These are phyloP conservation scores for Heliconius charithonia DNA, from an alignment of 2,888 invertebrate genomes.

Conservation along the genomic window DNA sequence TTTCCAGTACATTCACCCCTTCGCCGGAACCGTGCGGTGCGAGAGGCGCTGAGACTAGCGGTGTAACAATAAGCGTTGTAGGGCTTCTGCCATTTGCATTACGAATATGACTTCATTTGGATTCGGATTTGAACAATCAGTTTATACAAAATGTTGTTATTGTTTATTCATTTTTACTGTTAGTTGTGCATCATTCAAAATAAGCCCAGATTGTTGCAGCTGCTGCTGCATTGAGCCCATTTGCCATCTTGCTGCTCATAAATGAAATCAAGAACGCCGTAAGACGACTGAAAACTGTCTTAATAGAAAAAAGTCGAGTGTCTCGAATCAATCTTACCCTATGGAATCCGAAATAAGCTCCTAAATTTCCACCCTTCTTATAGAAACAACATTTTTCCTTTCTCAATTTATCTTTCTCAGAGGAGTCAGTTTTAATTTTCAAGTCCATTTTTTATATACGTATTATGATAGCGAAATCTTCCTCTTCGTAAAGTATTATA, in stretches of 20 bases:
- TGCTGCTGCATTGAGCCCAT: neutral
- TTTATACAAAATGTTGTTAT: too few relatives aligned
- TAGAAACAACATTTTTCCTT: neutral
- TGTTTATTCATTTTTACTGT: too few relatives aligned
- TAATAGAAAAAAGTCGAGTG: neutral
- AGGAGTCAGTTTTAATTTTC: slow-evolving; percentile 2
- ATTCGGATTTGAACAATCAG: neutral
- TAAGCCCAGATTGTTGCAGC: too few relatives aligned
- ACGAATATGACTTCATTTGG: slow-evolving; percentile 11
- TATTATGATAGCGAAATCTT: slow-evolving; percentile 7
- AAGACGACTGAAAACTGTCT: neutral
- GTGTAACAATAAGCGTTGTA: slow-evolving; percentile 7
- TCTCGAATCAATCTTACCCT: neutral
- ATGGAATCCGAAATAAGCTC: neutral
- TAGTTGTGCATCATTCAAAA: too few relatives aligned
- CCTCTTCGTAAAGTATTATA: slow-evolving; percentile 4
- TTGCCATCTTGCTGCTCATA: neutral
- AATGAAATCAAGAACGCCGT: too few relatives aligned
- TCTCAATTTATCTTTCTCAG: neutral
- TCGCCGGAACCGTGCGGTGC: slow-evolving; percentile 1
- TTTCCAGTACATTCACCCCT: slow-evolving; percentile 40
- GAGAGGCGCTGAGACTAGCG: neutral
- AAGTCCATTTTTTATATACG: neutral
- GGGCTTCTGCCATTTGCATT: slow-evolving; percentile 18
- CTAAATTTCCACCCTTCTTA: neutral